Conservation (phyloP, 2,797 vertebrate genomes). For the Borostomias antarcticus region DNA sequence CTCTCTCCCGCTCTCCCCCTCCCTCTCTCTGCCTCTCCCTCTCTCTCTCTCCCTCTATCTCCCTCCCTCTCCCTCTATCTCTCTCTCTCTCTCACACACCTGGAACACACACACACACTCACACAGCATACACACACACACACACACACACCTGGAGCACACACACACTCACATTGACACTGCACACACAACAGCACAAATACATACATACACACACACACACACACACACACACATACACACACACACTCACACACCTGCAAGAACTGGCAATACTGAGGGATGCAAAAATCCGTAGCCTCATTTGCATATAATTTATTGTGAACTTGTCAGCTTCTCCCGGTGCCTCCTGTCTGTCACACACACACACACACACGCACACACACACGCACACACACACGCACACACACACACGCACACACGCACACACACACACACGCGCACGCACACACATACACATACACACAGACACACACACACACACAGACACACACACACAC, state of each 20-base stretch:
- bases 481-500: background rate
- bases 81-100: background rate
- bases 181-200: constrained; percentile 8
- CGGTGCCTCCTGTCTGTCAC: constrained; percentile 46
- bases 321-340: constrained; percentile 53
- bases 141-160: no score
- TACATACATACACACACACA: constrained; percentile 18
- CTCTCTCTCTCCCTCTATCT: background rate
- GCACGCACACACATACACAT: constrained; percentile 35
- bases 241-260: constrained; percentile 9
- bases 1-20: background rate
- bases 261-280: constrained; percentile 16
- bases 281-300: constrained; percentile 63
- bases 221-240: constrained; percentile 13
- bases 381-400: no score
- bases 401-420: no score
- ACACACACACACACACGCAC: no score
- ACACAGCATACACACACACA: no score
- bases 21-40: no score
- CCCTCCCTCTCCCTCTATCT: no score
- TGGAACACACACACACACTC: no score
- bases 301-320: constrained; percentile 74
- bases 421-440: no score
- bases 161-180: constrained; percentile 29
- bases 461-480: no score